phyloP scores from a whole-genome alignment of 2,797 vertebrate genomes.

The Decapterus maruadsi region DNA sequence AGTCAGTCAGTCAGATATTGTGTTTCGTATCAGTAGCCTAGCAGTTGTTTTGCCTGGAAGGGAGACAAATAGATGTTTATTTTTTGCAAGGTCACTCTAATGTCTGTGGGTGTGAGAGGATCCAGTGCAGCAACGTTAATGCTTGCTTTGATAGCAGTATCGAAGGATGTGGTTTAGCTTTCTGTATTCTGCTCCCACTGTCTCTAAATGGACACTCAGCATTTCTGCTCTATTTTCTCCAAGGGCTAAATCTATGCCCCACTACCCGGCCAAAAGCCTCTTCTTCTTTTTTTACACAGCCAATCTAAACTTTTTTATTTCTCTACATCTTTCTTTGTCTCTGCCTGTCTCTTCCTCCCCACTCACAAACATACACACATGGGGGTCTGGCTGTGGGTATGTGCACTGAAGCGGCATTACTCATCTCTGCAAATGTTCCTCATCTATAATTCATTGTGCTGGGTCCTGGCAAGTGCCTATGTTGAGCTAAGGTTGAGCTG shows the following conservation, averaged over 20 bases:
- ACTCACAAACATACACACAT: constrained; percentile 34
- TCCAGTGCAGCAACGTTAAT: background rate
- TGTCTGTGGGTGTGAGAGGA: constrained; percentile 19
- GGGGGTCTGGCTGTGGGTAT: constrained; percentile 30
- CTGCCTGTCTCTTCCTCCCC: background rate
- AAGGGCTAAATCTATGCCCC: constrained; percentile 31
- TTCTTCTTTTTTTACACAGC: constrained; percentile 3
- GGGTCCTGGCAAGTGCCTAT: constrained; percentile 71
- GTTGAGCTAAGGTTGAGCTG: constrained; percentile 68
- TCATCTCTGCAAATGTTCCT: constrained; percentile 76
- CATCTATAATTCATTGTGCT: constrained; percentile 84
- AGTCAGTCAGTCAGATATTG: constrained; percentile 48
- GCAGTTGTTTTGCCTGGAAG: constrained; percentile 60
- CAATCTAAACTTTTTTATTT: constrained; percentile 36
- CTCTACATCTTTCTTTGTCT: constrained; percentile 8
- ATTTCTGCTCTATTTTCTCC: constrained; percentile 27
- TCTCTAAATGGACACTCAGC: constrained; percentile 41
- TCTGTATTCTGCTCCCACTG: constrained; percentile 15
- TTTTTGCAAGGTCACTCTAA: constrained; percentile 55
- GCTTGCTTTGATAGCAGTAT: constrained; percentile 19
- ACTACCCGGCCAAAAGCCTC: constrained; percentile 1
- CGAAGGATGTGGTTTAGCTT: constrained; percentile 45
- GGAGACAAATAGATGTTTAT: constrained; percentile 54
- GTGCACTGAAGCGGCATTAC: constrained; percentile 69
- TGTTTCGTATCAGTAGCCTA: constrained; percentile 53